A percentile compares a stretch with the other conserved stretches of the same genome.
Evolutionary conservation across 37 sponge, comb jelly and placozoan genomes (phyloP).

Genomic region (Petrosia ficiformis): DNA sequence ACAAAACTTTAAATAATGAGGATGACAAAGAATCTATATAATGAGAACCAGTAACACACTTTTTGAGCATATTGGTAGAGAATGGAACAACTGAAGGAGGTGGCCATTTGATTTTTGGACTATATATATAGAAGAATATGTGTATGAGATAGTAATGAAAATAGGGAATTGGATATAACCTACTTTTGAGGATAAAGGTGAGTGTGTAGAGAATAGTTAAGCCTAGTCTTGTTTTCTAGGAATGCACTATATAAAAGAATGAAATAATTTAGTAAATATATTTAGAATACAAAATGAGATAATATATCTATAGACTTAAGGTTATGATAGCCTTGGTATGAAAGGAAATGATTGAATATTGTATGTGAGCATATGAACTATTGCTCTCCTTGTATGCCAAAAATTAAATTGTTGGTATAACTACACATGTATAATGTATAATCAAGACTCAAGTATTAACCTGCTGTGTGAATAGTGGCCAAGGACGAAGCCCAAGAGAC

Average conservation of each 20-base stretch:
- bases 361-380: too few species aligned
- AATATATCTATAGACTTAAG: too few species aligned
- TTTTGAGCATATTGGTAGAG: neutral
- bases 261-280: neutral
- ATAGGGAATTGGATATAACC: neutral
- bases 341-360: too few species aligned
- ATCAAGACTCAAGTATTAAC: too few species aligned
- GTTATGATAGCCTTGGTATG: too few species aligned
- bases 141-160: neutral
- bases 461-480: too few species aligned
- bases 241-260: slow-evolving; percentile 8
- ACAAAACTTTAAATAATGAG: too few species aligned
- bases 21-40: neutral
- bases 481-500: too few species aligned
- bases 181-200: slow-evolving; percentile 72
- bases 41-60: neutral
- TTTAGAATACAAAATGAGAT: too few species aligned
- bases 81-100: neutral
- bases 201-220: slow-evolving; percentile 51
- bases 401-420: too few species aligned
- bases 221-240: slow-evolving; percentile 28
- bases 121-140: neutral
- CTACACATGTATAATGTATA: too few species aligned
- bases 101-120: neutral
- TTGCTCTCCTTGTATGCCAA: too few species aligned